These are phyloP conservation scores for Drosophila algonquin DNA, from an alignment of 2,888 invertebrate species.

Conservation along the genomic window DNA sequence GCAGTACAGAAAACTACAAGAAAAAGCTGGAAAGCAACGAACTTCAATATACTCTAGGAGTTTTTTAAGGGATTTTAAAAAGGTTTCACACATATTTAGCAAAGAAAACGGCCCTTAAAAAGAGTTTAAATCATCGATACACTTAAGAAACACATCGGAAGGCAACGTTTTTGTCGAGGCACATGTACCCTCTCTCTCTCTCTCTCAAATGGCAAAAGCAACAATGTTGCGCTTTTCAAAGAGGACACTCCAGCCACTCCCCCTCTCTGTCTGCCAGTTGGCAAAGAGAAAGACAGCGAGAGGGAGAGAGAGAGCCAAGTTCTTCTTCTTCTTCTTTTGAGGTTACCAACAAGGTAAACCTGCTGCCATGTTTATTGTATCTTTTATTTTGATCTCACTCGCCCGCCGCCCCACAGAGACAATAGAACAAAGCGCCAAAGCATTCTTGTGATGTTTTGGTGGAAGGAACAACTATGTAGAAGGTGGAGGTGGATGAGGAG, in stretches of 20 bases:
- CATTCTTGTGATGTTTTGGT: conserved; percentile 53
- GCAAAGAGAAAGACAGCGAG: neutral
- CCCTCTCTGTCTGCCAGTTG: neutral
- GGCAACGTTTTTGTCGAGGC: too few relatives aligned
- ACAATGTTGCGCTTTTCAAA: conserved; percentile 2
- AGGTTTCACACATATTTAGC: neutral
- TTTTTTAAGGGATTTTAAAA: neutral
- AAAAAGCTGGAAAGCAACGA: conserved; percentile 63
- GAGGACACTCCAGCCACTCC: neutral
- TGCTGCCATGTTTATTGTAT: conserved; percentile 75
- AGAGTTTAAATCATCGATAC: neutral
- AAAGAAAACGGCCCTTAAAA: neutral
- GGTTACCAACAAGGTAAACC: conserved; percentile 78
- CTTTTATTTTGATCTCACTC: conserved; percentile 72
- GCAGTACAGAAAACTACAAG: conserved; percentile 17
- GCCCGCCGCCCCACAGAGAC: conserved; percentile 50
- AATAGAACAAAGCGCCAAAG: conserved; percentile 74
- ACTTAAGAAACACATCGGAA: neutral
- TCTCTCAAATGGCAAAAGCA: neutral
- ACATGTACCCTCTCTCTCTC: neutral
- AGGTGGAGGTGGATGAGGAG: conserved; percentile 55
- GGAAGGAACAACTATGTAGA: conserved; percentile 62
- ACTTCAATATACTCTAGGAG: conserved; percentile 35
- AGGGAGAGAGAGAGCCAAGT: conserved; percentile 22
- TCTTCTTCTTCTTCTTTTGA: conserved; percentile 46